phyloP scores from a whole-genome alignment of 2,113 vertebrate species.

The Smithornis capensis region DNA sequence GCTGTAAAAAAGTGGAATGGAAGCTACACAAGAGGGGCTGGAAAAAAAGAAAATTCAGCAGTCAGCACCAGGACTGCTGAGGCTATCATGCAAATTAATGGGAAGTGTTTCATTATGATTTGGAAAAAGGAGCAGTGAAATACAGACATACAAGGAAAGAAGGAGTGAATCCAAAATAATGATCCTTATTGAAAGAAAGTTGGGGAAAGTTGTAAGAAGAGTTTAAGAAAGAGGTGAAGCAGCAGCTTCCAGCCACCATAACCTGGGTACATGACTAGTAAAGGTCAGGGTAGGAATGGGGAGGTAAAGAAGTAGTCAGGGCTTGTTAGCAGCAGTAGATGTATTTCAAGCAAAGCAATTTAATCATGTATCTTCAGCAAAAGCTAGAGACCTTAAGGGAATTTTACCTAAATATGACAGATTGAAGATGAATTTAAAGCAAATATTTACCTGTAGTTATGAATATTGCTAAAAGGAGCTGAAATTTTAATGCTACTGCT shows the following conservation, averaged over 20 bases:
- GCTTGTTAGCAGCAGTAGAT: not conserved
- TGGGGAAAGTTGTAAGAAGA: not conserved
- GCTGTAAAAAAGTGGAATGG: not conserved
- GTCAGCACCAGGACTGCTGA: not conserved
- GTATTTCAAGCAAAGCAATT: not conserved
- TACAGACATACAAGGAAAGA: not conserved
- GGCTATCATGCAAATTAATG: not conserved
- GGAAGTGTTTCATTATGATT: not conserved
- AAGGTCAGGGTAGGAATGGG: not conserved
- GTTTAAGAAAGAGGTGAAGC: not conserved
- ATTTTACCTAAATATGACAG: not conserved
- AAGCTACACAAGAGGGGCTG: not conserved
- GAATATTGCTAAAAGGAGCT: not conserved
- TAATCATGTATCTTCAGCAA: not conserved
- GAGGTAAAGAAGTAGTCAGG: not conserved
- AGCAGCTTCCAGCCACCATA: not conserved
- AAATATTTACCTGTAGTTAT: conserved; percentile 2
- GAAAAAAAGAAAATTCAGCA: not conserved
- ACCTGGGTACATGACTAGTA: not conserved
- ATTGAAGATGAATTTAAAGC: not conserved
- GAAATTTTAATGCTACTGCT: not conserved
- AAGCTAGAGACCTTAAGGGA: not conserved
- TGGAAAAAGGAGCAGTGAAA: not conserved
- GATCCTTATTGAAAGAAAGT: not conserved
- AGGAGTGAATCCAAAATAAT: not conserved